These are phyloP conservation scores for Xenopus borealis DNA, from an alignment of 2,113 vertebrate genomes.

Conservation along the genomic window DNA sequence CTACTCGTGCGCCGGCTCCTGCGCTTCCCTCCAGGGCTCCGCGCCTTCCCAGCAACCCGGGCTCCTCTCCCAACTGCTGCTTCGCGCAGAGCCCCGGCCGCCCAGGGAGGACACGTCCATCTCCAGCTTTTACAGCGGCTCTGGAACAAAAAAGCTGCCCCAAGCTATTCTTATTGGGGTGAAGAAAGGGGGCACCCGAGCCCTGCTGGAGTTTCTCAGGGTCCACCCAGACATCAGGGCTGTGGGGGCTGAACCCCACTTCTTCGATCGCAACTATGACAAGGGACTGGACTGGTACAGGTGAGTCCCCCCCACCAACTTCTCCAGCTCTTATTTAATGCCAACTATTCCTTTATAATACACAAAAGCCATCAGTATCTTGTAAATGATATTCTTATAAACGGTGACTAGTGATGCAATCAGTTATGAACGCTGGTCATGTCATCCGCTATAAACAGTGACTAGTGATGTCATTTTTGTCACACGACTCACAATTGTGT, in stretches of 20 bases:
- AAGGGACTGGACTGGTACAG: constrained; percentile 88
- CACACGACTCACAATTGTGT: no score
- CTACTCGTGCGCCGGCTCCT: constrained; percentile 84
- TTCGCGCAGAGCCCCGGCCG: neutral
- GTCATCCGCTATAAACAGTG: no score
- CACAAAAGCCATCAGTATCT: no score
- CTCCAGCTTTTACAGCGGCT: constrained; percentile 76
- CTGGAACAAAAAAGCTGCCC: constrained; percentile 83
- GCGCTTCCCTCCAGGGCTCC: constrained; percentile 68
- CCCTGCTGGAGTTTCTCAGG: constrained; percentile 84
- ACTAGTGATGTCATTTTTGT: no score
- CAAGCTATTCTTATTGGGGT: constrained; percentile 90
- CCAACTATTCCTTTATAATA: no score
- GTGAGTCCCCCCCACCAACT: constrained; percentile 61
- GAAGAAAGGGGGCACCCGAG: constrained; percentile 90
- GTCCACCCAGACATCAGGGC: constrained; percentile 84
- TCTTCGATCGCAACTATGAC: constrained; percentile 85
- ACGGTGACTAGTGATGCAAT: no score
- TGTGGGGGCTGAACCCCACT: constrained; percentile 85
- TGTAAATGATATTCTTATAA: no score
- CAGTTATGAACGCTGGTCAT: no score
- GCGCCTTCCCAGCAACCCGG: constrained; percentile 22
- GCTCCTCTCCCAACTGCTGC: constrained; percentile 22
- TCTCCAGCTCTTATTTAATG: no score
- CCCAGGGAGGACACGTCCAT: constrained; percentile 54